Conservation (phyloP, 2,888 invertebrate genomes). For the Hoplodrina blanda region DNA sequence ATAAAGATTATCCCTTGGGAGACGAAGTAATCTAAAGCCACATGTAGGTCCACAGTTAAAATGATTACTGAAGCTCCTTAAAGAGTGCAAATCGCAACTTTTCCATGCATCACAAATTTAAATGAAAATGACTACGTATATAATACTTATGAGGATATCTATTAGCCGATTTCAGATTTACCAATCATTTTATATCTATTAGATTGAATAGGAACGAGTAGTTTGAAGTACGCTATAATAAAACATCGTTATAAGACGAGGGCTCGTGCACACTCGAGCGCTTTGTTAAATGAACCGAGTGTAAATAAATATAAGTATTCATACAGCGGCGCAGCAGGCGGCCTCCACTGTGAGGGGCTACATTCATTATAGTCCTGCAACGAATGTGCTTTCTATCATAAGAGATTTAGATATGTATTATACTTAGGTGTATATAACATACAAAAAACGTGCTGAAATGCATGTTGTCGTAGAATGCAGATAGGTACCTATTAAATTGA, state of each 20-base stretch:
- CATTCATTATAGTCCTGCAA: conserved; percentile 81
- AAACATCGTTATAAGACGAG: conserved; percentile 75
- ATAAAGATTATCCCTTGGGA: conserved; percentile 1
- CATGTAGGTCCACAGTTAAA: not conserved
- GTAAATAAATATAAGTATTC: conserved; percentile 90
- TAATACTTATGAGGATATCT: not conserved
- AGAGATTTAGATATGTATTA: conserved; percentile 29
- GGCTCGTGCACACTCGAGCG: conserved; percentile 82
- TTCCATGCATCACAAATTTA: not conserved
- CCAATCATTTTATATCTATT: conserved; percentile 33
- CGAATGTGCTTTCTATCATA: conserved; percentile 69
- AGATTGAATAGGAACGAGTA: conserved; percentile 54
- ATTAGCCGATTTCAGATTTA: conserved; percentile 15
- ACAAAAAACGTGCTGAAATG: conserved; percentile 11
- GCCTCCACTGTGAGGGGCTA: conserved; percentile 76
- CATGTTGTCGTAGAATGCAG: not conserved
- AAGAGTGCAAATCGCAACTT: too few species aligned
- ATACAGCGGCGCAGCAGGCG: conserved; percentile 84
- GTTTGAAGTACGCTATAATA: conserved; percentile 68
- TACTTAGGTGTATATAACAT: conserved; percentile 1
- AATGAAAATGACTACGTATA: not conserved
- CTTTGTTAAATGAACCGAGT: conserved; percentile 89
- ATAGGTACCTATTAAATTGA: not conserved
- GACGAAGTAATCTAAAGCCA: conserved; percentile 1
- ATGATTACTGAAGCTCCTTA: not conserved